These are phyloP conservation scores for Danaus chrysippus DNA, from an alignment of 2,888 invertebrate genomes.

Conservation along the genomic window DNA sequence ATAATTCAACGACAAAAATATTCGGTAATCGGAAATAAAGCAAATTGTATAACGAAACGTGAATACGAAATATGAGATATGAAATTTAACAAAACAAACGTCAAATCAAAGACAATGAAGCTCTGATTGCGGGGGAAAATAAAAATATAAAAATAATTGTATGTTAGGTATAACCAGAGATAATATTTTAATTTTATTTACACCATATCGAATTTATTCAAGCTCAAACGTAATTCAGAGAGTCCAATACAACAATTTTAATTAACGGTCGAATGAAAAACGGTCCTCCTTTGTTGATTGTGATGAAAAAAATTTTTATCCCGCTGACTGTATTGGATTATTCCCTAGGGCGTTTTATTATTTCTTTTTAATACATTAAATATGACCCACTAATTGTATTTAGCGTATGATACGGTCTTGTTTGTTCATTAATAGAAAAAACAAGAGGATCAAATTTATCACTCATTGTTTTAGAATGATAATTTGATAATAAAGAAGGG, in stretches of 20 bases:
- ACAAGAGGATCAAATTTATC: no score
- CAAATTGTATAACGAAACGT: background rate
- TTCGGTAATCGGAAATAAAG: constrained; percentile 3
- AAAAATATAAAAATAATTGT: background rate
- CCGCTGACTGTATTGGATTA: constrained; percentile 37
- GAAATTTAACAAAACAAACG: constrained; percentile 1
- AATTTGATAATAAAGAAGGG: no score
- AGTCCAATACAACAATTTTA: constrained; percentile 49
- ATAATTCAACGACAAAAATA: background rate
- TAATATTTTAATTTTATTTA: constrained; percentile 33
- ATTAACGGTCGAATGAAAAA: constrained; percentile 50
- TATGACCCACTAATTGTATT: no score
- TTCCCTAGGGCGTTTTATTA: background rate
- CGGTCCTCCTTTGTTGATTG: constrained; percentile 34
- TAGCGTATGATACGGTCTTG: no score
- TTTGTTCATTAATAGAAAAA: no score
- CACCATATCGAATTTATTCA: constrained; percentile 42
- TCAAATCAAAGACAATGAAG: constrained; percentile 13
- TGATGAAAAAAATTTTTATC: constrained; percentile 37
- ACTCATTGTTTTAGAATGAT: no score
- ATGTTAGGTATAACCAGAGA: constrained; percentile 17
- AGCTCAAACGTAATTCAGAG: constrained; percentile 41
- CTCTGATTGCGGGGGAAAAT: constrained; percentile 1
- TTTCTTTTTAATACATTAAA: no score
- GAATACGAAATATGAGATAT: background rate